Conservation (phyloP, 2,888 invertebrate genomes). For the Notocelia uddmanniana region DNA sequence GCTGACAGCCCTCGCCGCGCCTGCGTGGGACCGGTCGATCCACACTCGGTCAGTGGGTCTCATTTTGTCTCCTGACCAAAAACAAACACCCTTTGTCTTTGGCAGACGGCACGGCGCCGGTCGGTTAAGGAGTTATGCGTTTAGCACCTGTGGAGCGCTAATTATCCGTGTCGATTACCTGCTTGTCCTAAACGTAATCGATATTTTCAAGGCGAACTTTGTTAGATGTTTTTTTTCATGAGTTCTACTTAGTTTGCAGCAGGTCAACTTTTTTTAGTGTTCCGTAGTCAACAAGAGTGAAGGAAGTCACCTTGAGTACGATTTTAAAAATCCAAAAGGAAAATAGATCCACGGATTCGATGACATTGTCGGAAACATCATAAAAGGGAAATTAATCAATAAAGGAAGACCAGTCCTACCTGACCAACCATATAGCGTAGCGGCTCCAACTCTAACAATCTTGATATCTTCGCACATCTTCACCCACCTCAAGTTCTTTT, state of each 20-base stretch:
- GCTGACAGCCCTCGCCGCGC: slow-evolving; percentile 62
- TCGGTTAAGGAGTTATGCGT: slow-evolving; percentile 64
- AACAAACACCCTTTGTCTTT: slow-evolving; percentile 81
- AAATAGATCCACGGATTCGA: no score
- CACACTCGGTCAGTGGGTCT: slow-evolving; percentile 82
- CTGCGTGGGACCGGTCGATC: slow-evolving; percentile 78
- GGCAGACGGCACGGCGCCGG: slow-evolving; percentile 80
- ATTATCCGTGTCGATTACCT: slow-evolving; percentile 18
- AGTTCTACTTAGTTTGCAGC: background rate
- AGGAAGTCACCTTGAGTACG: no score
- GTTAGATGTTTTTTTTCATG: background rate
- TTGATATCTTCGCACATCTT: no score
- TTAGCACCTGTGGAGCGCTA: slow-evolving; percentile 73
- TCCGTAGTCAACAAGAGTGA: background rate
- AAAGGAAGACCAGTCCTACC: no score
- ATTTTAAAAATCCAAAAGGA: no score
- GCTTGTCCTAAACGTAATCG: background rate
- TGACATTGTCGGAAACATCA: no score
- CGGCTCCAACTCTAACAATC: no score
- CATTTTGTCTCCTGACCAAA: slow-evolving; percentile 66
- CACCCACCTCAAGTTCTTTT: no score
- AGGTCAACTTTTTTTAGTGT: no score
- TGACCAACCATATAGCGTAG: no score
- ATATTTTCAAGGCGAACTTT: slow-evolving; percentile 17
- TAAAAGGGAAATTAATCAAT: no score